Base-by-base conservation (phyloP, 2,888 invertebrate species). In the Thymelicus lineola region DNA sequence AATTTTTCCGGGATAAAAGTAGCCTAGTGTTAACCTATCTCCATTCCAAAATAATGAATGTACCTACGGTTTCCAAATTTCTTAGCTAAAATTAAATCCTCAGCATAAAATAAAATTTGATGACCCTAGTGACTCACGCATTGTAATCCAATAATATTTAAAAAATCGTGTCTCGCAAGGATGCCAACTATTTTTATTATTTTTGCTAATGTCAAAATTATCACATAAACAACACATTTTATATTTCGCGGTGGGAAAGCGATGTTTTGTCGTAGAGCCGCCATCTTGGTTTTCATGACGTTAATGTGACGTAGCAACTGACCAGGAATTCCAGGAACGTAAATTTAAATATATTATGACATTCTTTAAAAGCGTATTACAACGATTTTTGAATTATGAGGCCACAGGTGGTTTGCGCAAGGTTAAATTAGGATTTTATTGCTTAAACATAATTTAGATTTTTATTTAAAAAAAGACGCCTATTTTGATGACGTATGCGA, bases 161-260 rank as follows among this genome's bases (percentile, higher is more conserved):
- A 73, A 66, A 45, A 62, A 71, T 60, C 46, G n/a, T 73, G 72
- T 71, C 68, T 73, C 63, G 70, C 68, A 77, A 73, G 73, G 77
- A 74, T 88, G 89, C 90, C 89, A 88, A 88, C 79, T 83, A 88
- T 86, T 88, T 89, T 89, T 86, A 88, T 83, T 79, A 80, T 77
- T 72, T 76, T 80, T 82, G 77, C 77, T 80, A 76, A 81, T 81
- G 79, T 81, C 79, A 82, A 81, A 84, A 79, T 79, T 80, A 78
- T 79, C 76, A 72, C 79, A 82, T 83, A 83, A 85, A 86, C 77
- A 77, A 73, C 69, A 66, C 62, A 73, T 80, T 83, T 83, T 79
- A 80, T 79, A 79, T 74, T 75, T 57, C 72, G 64, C 35, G 72
- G 66, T 66, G 58, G 66, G 59, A 71, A 53, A 64, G 48, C 48